Evolutionary conservation across 2,888 invertebrate species (phyloP).

Genomic region (Pomacea canaliculata): DNA sequence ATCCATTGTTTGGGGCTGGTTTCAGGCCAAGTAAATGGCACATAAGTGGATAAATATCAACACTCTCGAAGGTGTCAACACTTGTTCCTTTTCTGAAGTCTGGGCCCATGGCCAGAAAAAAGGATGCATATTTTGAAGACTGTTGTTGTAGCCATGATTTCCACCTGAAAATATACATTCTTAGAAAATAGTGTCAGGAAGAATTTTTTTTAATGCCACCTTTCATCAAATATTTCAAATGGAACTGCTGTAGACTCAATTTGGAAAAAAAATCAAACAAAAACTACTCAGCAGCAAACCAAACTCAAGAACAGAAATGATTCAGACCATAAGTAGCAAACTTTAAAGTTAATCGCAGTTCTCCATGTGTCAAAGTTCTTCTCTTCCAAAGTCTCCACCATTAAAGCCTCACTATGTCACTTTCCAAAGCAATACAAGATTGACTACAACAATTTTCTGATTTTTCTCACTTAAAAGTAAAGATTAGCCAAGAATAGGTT

Average conservation of each 20-base stretch:
- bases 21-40: conserved; percentile 60
- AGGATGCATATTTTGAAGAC: conserved; percentile 76
- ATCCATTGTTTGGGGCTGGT: conserved; percentile 65
- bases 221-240: background rate
- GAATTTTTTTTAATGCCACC: background rate
- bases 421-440: no score
- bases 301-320: no score
- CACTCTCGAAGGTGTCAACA: conserved; percentile 58
- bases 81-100: conserved; percentile 57
- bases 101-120: conserved; percentile 79
- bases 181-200: background rate
- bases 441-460: no score
- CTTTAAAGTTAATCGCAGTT: background rate
- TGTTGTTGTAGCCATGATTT: conserved; percentile 71
- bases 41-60: conserved; percentile 67
- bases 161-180: conserved; percentile 51
- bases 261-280: background rate
- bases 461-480: no score
- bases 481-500: no score
- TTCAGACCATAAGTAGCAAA: no score
- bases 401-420: no score
- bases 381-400: no score
- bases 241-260: background rate
- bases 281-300: background rate
- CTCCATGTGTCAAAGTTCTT: conserved; percentile 7